Base-by-base conservation (phyloP, 2,797 vertebrate genomes). In the Pangasius larnaudii region DNA sequence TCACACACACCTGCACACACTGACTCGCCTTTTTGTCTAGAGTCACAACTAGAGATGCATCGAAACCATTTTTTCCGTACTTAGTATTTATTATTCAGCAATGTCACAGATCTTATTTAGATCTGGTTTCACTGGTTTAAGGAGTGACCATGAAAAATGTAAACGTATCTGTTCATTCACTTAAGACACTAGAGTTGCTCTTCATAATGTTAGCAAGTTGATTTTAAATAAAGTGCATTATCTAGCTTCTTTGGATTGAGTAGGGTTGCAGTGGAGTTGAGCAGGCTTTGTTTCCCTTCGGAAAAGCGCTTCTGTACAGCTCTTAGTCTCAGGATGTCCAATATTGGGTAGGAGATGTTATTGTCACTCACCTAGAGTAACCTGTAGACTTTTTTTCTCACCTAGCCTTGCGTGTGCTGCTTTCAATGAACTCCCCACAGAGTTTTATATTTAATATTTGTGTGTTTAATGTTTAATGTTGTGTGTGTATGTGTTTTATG, bases 1-100 rank as follows among this genome's bases (percentile, higher is more conserved):
- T 85, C 53, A 78, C 56, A 85, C 58, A 58, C 63, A 85, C 58
- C 42, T 9, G 5, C 33, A 83, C 72, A 67, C n/a, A 89, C 83
- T 67, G 53, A 61, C 53, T 84, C 30, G n/a, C 59, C 65, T 13
- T 67, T 58, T 61, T 72, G 39, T 53, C 61, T 39, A 69, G 49
- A 27, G 42, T 49, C 71, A 16, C n/a, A 83, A 86, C 36, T 19
- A 46, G 7, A 0, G 19, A 58, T 22, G 33, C 78, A 58, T 79
- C n/a, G 0, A 56, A 18, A 42, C 7, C 27, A 30, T 3, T 39
- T 80, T 24, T 56, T 59, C 36, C 75, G 9, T 33, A 53, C 75
- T 74, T 42, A 24, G 10, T 74, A 46, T 24, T 36, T 16, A 33
- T 46, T 24, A 74, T 0, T 46, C 24, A 46, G 24, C 42, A 49